A percentile compares a stretch with the other conserved stretches of the same genome.
These are phyloP conservation scores for Shargacucullia verbasci DNA, from an alignment of 2,888 invertebrate genomes.

Conservation along the genomic window DNA sequence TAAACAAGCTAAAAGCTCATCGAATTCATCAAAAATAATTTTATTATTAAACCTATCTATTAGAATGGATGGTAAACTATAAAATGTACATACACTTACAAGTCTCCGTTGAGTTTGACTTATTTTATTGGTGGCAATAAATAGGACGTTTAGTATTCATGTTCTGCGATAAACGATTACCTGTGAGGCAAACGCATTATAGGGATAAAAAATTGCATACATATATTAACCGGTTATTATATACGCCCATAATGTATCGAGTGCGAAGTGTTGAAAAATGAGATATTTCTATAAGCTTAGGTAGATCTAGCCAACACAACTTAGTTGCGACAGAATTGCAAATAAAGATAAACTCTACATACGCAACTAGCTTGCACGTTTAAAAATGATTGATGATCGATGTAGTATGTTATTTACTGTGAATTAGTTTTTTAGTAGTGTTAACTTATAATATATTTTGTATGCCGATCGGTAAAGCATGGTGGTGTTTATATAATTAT, in stretches of 20 bases:
- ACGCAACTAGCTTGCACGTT: slow-evolving; percentile 4
- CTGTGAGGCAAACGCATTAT: slow-evolving; percentile 60
- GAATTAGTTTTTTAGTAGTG: too few relatives aligned
- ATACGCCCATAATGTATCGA: slow-evolving; percentile 44
- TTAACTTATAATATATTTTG: too few relatives aligned
- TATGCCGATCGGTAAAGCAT: too few relatives aligned
- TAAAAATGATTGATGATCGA: background rate
- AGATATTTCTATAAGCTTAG: slow-evolving; percentile 50
- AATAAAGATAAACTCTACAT: slow-evolving; percentile 12
- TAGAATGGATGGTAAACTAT: slow-evolving; percentile 27
- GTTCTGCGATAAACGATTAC: slow-evolving; percentile 68
- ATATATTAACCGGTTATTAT: slow-evolving; percentile 67
- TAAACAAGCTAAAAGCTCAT: background rate
- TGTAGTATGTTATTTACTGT: too few relatives aligned
- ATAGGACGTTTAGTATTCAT: slow-evolving; percentile 71
- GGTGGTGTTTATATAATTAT: too few relatives aligned
- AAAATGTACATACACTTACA: slow-evolving; percentile 38
- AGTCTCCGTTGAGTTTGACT: slow-evolving; percentile 50
- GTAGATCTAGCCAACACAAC: slow-evolving; percentile 25
- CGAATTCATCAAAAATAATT: slow-evolving; percentile 20
- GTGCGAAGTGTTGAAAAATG: slow-evolving; percentile 53
- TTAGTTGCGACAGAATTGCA: slow-evolving; percentile 38
- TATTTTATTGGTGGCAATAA: slow-evolving; percentile 64
- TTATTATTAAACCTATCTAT: slow-evolving; percentile 32
- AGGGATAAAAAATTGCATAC: slow-evolving; percentile 64